phyloP scores from a whole-genome alignment of 2,888 invertebrate genomes.

The Fissipunctia ypsillon region DNA sequence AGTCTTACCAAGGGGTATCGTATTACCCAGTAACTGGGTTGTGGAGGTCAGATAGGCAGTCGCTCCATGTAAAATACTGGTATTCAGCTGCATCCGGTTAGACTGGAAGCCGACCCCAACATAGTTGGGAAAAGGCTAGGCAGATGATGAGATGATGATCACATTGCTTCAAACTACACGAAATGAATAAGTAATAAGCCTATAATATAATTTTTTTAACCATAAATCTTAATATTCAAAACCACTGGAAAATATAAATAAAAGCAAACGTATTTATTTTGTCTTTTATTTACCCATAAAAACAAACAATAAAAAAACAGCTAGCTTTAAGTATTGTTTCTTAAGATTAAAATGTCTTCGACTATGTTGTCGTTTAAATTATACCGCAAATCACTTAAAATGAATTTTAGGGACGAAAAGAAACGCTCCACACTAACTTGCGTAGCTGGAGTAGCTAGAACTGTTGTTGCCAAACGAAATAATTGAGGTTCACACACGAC shows the following conservation, averaged over 20 bases:
- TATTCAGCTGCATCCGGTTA: too few relatives aligned
- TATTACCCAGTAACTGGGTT: too few relatives aligned
- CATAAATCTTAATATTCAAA: neutral
- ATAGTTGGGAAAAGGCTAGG: too few relatives aligned
- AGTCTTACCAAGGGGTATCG: too few relatives aligned
- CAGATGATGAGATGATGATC: too few relatives aligned
- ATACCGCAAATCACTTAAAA: slow-evolving; percentile 1
- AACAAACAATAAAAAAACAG: neutral
- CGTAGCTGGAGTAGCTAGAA: slow-evolving; percentile 2
- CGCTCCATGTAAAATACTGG: too few relatives aligned
- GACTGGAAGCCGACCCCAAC: too few relatives aligned
- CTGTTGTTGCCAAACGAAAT: slow-evolving; percentile 8
- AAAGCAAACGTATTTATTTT: neutral
- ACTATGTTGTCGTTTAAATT: neutral
- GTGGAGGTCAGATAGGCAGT: too few relatives aligned
- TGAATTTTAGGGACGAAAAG: slow-evolving; percentile 6
- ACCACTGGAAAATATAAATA: neutral
- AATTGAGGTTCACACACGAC: neutral
- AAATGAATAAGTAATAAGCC: neutral
- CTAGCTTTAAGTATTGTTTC: neutral
- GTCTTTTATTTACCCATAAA: neutral
- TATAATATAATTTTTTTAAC: neutral
- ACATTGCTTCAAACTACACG: too few relatives aligned
- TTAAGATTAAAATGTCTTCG: neutral
- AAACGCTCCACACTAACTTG: slow-evolving; percentile 5